These are phyloP conservation scores for Drosophila tani DNA, from an alignment of 1,140 invertebrate genomes.

Conservation along the genomic window DNA sequence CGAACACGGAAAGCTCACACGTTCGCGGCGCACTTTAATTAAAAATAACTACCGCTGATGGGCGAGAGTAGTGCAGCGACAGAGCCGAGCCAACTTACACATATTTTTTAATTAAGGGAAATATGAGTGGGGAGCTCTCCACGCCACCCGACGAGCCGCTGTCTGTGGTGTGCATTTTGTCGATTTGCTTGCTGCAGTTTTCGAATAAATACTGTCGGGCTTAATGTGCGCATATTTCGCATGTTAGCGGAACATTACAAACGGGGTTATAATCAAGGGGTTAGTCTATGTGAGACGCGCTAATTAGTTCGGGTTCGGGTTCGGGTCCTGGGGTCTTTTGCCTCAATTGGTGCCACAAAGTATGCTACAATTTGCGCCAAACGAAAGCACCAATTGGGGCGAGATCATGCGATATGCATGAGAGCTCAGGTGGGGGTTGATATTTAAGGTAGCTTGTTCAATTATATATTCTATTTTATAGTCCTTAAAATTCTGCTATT, in stretches of 20 bases:
- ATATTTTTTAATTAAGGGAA: conserved; percentile 71
- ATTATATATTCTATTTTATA: neutral
- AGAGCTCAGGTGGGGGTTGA: neutral
- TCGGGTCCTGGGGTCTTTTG: conserved; percentile 4
- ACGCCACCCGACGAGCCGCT: neutral
- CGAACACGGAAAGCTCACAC: conserved; percentile 23
- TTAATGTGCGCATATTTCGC: conserved; percentile 27
- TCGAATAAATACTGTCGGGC: conserved; percentile 32
- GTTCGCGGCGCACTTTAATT: conserved; percentile 67
- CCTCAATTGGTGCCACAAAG: conserved; percentile 10
- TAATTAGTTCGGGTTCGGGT: conserved; percentile 20
- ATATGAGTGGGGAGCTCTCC: conserved; percentile 45
- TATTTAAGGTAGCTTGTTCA: too few relatives aligned
- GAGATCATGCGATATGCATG: neutral
- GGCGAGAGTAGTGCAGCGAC: neutral
- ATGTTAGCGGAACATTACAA: conserved; percentile 23
- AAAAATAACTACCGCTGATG: conserved; percentile 66
- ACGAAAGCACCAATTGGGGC: neutral
- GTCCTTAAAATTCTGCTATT: too few relatives aligned
- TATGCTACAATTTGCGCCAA: conserved; percentile 1
- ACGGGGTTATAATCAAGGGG: conserved; percentile 6
- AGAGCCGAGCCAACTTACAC: conserved; percentile 7
- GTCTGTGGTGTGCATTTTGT: neutral
- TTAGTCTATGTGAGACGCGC: neutral
- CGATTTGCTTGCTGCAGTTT: conserved; percentile 34